These are phyloP conservation scores for Dromococcyx pavoninus DNA, from an alignment of 2,797 vertebrate genomes.

Conservation along the genomic window DNA sequence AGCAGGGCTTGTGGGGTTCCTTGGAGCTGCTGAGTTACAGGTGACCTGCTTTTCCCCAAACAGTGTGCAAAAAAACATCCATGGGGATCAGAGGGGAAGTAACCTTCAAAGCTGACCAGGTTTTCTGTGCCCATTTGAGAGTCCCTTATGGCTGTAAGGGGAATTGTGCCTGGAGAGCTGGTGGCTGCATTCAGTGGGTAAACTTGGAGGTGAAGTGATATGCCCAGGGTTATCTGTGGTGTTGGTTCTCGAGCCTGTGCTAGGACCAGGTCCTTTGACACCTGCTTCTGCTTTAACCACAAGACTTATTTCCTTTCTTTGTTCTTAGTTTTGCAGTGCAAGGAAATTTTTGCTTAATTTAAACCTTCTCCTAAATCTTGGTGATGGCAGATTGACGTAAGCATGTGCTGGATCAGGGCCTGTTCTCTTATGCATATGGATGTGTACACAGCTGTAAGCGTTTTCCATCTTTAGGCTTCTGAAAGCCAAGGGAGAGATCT, in stretches of 20 bases:
- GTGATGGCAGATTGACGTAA: constrained; percentile 63
- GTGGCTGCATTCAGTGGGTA: background rate
- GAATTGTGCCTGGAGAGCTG: background rate
- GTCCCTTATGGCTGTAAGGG: background rate
- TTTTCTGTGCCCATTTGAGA: background rate
- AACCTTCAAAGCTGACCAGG: background rate
- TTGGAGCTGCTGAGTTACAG: background rate
- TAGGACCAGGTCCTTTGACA: background rate
- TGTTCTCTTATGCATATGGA: constrained; percentile 64
- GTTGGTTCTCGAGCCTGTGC: background rate
- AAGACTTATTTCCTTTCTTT: constrained; percentile 4
- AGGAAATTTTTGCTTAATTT: constrained; percentile 40
- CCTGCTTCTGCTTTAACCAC: background rate
- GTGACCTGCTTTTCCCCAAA: background rate
- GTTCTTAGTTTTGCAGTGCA: constrained; percentile 24
- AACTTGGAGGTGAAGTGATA: background rate
- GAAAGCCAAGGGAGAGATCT: background rate
- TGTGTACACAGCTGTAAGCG: constrained; percentile 36
- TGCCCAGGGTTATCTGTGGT: background rate
- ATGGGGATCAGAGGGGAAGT: background rate
- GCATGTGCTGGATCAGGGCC: constrained; percentile 55
- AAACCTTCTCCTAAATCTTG: constrained; percentile 42
- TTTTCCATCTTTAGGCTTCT: constrained; percentile 39
- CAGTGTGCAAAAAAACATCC: accelerated
- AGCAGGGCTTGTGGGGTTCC: background rate